phyloP scores from a whole-genome alignment of 2,888 invertebrate genomes.

The Resseliella maxima region DNA sequence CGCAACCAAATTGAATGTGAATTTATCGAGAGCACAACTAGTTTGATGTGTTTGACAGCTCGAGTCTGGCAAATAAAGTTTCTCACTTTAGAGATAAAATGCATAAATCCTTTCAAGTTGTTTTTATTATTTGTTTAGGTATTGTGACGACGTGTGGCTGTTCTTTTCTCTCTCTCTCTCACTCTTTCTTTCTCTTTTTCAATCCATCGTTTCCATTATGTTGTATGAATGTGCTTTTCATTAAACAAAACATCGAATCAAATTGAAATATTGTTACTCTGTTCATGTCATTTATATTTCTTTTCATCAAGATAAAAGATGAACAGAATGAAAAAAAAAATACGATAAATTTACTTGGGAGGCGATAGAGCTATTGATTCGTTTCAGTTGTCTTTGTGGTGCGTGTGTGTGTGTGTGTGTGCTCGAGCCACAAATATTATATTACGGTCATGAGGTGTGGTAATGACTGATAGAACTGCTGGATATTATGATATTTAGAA shows the following conservation, averaged over 20 bases:
- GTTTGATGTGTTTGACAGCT: slow-evolving; percentile 21
- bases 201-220: too few relatives aligned
- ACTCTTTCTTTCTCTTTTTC: background rate
- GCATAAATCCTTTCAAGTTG: slow-evolving; percentile 46
- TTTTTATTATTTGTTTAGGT: slow-evolving; percentile 24
- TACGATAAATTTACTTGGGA: background rate
- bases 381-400: background rate
- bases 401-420: background rate
- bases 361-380: slow-evolving; percentile 14
- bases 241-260: slow-evolving; percentile 2
- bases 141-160: slow-evolving; percentile 37
- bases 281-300: slow-evolving; percentile 41
- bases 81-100: background rate
- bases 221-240: background rate
- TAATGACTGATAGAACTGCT: slow-evolving; percentile 19
- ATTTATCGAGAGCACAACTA: background rate
- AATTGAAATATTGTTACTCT: slow-evolving; percentile 37
- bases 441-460: slow-evolving; percentile 20
- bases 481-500: slow-evolving; percentile 33
- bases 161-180: background rate
- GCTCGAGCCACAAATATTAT: background rate
- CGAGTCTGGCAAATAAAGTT: too few relatives aligned
- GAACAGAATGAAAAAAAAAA: background rate
- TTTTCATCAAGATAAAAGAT: background rate
- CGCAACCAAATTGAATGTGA: background rate